Conservation (phyloP, 2,113 vertebrate species). For the Sapajus apella region DNA sequence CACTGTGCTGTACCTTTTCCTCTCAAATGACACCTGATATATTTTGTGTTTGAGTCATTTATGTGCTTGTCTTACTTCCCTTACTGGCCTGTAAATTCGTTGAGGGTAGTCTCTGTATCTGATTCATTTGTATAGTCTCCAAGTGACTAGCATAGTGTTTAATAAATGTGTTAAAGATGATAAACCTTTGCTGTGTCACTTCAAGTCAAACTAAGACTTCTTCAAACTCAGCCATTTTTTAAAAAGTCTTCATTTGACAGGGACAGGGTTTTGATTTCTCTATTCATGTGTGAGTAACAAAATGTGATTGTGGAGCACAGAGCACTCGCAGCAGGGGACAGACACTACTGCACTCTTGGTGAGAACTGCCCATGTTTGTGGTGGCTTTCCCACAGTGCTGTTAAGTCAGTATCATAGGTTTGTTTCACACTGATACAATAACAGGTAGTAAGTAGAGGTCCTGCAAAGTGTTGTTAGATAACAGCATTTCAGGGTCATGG, state of each 20-base stretch:
- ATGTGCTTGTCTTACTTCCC: neutral
- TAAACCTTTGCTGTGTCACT: neutral
- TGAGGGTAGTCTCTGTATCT: neutral
- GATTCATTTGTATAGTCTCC: neutral
- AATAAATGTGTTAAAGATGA: neutral
- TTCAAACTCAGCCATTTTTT: neutral
- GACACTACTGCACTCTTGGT: neutral
- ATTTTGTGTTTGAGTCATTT: neutral
- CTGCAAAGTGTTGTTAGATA: conserved; percentile 54
- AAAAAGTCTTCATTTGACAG: neutral
- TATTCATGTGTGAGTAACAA: neutral
- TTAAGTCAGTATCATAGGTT: neutral
- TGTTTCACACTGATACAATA: neutral
- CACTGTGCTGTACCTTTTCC: neutral
- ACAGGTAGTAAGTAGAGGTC: neutral
- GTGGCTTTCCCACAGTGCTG: conserved; percentile 28
- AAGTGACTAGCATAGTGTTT: neutral
- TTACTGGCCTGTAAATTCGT: neutral
- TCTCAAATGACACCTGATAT: neutral
- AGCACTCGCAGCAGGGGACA: neutral
- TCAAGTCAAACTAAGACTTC: neutral
- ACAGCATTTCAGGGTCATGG: conserved; percentile 62
- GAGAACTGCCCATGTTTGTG: conserved; percentile 2
- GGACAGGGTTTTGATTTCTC: neutral
- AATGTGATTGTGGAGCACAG: neutral